A percentile compares a stretch with the other conserved stretches of the same genome.
Evolutionary conservation across 2,113 vertebrate genomes (phyloP).

Genomic region (Erpornis zantholeuca): DNA sequence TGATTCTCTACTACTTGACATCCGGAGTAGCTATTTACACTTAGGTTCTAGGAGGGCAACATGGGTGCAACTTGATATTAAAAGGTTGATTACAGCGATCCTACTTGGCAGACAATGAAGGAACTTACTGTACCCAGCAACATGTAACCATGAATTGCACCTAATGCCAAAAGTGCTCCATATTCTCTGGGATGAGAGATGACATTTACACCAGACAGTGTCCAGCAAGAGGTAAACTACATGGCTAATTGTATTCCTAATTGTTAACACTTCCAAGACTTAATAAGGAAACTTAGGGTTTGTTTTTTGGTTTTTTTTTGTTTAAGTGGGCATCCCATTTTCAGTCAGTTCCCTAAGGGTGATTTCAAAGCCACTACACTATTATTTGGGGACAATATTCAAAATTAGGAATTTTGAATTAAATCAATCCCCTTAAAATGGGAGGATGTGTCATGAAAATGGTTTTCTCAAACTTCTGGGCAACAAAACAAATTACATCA

Average conservation of each 20-base stretch:
- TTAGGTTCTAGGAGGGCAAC: neutral
- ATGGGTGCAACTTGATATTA: neutral
- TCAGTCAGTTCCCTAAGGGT: neutral
- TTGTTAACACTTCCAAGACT: neutral
- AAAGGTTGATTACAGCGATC: neutral
- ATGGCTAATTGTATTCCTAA: neutral
- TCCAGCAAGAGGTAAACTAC: neutral
- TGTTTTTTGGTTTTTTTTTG: neutral
- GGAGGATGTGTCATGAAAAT: neutral
- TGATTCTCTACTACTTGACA: neutral
- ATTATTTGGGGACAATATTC: neutral
- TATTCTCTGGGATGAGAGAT: neutral
- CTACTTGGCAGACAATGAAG: neutral
- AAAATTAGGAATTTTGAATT: too few relatives aligned
- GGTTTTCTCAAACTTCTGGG: neutral
- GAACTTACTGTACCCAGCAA: neutral
- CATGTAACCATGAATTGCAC: fast-evolving
- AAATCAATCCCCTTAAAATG: too few relatives aligned
- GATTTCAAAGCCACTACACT: neutral
- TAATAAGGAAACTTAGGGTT: neutral
- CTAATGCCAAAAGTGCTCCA: neutral
- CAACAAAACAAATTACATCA: neutral
- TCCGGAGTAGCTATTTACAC: fast-evolving
- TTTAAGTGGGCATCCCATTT: neutral
- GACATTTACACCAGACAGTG: neutral